Base-by-base conservation (phyloP, 92 coral and sea anemone genomes). In the Plumapathes pennacea region DNA sequence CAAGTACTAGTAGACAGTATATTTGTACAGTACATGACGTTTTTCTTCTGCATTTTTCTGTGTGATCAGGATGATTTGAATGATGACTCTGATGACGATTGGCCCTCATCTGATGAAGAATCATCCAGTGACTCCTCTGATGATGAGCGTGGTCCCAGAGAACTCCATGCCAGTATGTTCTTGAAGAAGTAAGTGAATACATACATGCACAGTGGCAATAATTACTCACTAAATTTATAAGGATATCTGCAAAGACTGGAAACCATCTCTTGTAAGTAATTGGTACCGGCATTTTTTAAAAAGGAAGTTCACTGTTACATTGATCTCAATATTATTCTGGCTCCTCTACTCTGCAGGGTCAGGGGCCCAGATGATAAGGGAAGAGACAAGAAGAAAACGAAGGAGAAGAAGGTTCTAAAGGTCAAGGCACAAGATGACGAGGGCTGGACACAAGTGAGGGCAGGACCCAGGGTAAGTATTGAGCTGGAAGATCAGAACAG, bases 361-460 rank as follows among this genome's bases (percentile, higher is more conserved):
- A 64, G 49, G 47, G 58, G 71, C 49, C 25, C 74, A 11, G 83
- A 59, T 6, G 85, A 83, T 51, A 78, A 69, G 76, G 80, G 21
- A 48, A 78, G 39, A 78, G 62, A 50, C 15, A 64, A 44, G 49
- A 69, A 54, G 39, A 61, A 69, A 39, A 21, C 36, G 60, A 83
- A 80, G 44, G 80, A 79, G 20, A 86, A 81, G 40, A 80, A 80
- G 67, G 54, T 71, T 27, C 74, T 64, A 12, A 87, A 66, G 69
- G 26, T 64, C 15, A 72, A 69, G 57, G 36, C 42, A 55, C 68
- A 39, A 38, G 79, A 83, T 21, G 89, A 60, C 14, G 83, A 77
- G 18, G 85, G 75, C 1, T 92, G 96, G 91, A 79, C 87, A 9
- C 77, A 84, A 64, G 98, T 92, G 33, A 89, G n/a, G n/a, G n/a